Evolutionary conservation across 2,797 vertebrate species (phyloP).

Genomic region (Peromyscus eremicus): DNA sequence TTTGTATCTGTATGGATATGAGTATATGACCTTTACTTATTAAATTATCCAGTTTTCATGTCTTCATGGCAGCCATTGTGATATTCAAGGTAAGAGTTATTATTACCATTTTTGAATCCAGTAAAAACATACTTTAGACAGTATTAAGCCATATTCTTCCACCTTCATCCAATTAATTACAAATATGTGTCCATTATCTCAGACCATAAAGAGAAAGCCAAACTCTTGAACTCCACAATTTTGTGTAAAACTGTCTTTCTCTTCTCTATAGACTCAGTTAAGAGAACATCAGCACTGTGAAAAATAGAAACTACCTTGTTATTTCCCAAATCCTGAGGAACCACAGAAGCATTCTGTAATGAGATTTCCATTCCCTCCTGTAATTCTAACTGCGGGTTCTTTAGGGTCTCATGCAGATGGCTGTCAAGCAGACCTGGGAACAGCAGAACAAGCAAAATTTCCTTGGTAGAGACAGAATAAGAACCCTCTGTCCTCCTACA

Average conservation of each 20-base stretch:
- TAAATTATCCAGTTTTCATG: not conserved
- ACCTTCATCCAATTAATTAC: slow-evolving; percentile 29
- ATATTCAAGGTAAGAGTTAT: not conserved
- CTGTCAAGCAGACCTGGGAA: slow-evolving; percentile 23
- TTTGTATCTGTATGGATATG: not conserved
- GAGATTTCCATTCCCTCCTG: slow-evolving; percentile 58
- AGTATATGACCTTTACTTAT: slow-evolving; percentile 36
- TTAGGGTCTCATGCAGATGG: slow-evolving; percentile 25
- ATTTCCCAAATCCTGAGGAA: slow-evolving; percentile 50
- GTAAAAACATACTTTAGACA: slow-evolving; percentile 55
- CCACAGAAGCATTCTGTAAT: slow-evolving; percentile 40
- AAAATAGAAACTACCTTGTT: slow-evolving; percentile 13
- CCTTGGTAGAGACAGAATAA: not conserved
- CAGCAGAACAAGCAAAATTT: not conserved
- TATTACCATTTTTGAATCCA: slow-evolving; percentile 18
- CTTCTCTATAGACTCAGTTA: slow-evolving; percentile 63
- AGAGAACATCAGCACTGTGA: slow-evolving; percentile 48
- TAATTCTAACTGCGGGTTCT: not conserved
- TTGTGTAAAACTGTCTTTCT: slow-evolving; percentile 53
- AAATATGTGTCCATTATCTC: not conserved
- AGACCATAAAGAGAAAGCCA: slow-evolving; percentile 22
- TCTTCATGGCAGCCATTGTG: not conserved
- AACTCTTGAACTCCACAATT: not conserved
- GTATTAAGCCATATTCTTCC: not conserved
- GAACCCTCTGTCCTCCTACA: not conserved